Conservation (phyloP, 2,888 invertebrate species). For the Synergus laeviventris region DNA sequence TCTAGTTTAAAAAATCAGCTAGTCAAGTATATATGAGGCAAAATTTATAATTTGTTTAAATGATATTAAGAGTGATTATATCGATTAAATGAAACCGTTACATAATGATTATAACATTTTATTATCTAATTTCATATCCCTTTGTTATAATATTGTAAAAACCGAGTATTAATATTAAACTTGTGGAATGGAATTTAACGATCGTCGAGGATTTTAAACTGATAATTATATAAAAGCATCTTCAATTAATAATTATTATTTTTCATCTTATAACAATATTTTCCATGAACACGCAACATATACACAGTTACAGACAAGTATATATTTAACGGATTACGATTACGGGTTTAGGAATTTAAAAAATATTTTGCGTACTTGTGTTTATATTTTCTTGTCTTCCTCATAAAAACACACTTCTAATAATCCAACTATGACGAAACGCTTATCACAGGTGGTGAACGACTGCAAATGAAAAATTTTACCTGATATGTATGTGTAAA, state of each 20-base stretch:
- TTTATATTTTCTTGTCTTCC: not conserved
- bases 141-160: conserved; percentile 11
- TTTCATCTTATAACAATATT: conserved; percentile 12
- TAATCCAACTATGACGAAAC: not conserved
- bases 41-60: too few species aligned
- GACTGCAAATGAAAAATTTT: conserved; percentile 17
- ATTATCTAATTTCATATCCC: conserved; percentile 5
- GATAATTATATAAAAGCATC: not conserved
- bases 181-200: conserved; percentile 19
- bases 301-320: not conserved
- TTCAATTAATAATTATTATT: not conserved
- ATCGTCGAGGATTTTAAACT: not conserved
- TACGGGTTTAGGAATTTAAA: not conserved
- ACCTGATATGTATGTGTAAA: conserved; percentile 14
- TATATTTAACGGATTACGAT: not conserved
- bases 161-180: not conserved
- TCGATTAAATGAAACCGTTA: conserved; percentile 1
- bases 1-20: too few species aligned
- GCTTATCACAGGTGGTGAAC: conserved; percentile 19
- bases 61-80: too few species aligned
- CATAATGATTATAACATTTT: conserved; percentile 18
- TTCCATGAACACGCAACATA: not conserved
- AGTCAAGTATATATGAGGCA: too few species aligned
- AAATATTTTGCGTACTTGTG: not conserved
- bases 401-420: not conserved